These are phyloP conservation scores for Enteromius anoplus DNA, from an alignment of 2,797 vertebrate genomes.

Conservation along the genomic window DNA sequence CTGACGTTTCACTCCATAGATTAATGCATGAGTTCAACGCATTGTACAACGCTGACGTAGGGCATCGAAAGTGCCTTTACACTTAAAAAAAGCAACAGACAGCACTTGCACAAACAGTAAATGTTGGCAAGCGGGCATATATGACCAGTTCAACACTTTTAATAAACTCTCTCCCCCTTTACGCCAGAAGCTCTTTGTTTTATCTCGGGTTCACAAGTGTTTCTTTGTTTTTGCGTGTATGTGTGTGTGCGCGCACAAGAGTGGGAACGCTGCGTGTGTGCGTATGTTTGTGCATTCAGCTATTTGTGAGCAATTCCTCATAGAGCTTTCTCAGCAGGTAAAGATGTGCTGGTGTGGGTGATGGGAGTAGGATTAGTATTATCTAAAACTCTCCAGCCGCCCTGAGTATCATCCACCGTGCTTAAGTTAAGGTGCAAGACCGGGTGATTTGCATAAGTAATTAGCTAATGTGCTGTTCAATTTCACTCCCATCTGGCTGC, in stretches of 20 bases:
- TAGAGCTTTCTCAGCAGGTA: conserved; percentile 55
- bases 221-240: conserved; percentile 31
- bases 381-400: conserved; percentile 73
- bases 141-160: conserved; percentile 45
- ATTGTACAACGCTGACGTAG: background rate
- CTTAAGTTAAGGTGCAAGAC: conserved; percentile 78
- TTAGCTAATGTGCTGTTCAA: conserved; percentile 83
- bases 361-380: conserved; percentile 69
- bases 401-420: conserved; percentile 72
- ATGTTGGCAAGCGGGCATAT: background rate
- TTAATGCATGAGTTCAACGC: background rate
- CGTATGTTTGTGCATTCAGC: conserved; percentile 42
- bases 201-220: conserved; percentile 33
- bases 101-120: conserved; percentile 28
- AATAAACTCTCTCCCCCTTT: conserved; percentile 32
- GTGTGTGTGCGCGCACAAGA: background rate
- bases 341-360: conserved; percentile 49
- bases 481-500: conserved; percentile 79
- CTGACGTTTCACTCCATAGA: background rate
- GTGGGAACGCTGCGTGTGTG: conserved; percentile 21
- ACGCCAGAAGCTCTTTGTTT: conserved; percentile 28
- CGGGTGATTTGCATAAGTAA: conserved; percentile 83
- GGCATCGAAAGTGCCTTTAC: background rate
- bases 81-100: conserved; percentile 20
- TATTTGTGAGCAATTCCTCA: conserved; percentile 49